These are phyloP conservation scores for Sinocyclocheilus maitianheensis DNA, from an alignment of 2,113 vertebrate species.

Conservation along the genomic window DNA sequence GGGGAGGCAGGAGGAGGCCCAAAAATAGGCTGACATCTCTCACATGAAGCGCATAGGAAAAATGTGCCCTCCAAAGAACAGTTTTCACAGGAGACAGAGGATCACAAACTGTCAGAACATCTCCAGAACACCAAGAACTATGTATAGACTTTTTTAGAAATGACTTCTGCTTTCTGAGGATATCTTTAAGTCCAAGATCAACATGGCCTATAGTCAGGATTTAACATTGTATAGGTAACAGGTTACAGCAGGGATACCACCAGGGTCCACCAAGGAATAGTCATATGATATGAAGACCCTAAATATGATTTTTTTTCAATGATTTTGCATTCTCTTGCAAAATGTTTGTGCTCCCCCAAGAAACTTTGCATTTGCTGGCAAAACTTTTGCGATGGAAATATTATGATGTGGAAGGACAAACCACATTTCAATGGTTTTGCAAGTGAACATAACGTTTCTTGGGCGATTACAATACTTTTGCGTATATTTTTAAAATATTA, in stretches of 20 bases:
- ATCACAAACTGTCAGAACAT: constrained; percentile 4
- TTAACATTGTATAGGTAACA: neutral
- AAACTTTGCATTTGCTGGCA: no score
- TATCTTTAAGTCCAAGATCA: neutral
- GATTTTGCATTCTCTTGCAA: no score
- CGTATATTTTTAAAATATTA: no score
- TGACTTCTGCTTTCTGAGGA: neutral
- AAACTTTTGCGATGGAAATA: no score
- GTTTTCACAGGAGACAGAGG: constrained; percentile 63
- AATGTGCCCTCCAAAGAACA: constrained; percentile 58
- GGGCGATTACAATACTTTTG: no score
- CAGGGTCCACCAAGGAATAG: no score
- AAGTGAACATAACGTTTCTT: no score
- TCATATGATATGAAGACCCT: no score
- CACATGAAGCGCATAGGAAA: constrained; percentile 59
- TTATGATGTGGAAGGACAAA: no score
- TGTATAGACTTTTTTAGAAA: neutral
- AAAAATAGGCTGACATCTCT: constrained; percentile 68
- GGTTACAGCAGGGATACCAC: neutral
- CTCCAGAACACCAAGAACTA: constrained; percentile 29
- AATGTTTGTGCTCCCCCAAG: no score
- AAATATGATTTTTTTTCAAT: no score
- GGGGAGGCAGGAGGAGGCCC: constrained; percentile 63
- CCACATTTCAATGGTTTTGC: no score
- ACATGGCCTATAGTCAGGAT: neutral